Base-by-base conservation (phyloP, 2,888 invertebrate genomes). In the Loripinus fragilis region DNA sequence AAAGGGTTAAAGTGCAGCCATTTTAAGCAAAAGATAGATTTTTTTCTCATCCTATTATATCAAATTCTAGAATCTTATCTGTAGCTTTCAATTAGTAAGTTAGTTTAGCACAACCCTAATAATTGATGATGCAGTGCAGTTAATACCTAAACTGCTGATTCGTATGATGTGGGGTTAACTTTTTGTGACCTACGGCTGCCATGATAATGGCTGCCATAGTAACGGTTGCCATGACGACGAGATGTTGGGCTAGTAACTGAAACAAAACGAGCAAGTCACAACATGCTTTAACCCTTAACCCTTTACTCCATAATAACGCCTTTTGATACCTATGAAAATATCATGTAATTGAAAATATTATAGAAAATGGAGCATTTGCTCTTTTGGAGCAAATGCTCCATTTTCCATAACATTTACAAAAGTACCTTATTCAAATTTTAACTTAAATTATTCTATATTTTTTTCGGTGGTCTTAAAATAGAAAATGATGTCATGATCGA, bases 111-210 rank as follows among this genome's bases (percentile, higher is more conserved):
- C 33, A 60, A n/a, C n/a, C n/a, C n/a, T n/a, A 33, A 33, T 28
- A 60, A 33, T 20, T 60, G 30, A 60, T 60, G 60, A 42, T 66
- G 30, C 45, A 7, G 71, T 70, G 55, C 33, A 50, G 20, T 25
- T n/a, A 52, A 72, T 89, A 90, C 89, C 90, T 90, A 90, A 65
- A 90, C 89, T 65, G 87, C 77, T 15, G 89, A 89, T 67, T 90
- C 89, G 78, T 81, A 88, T 20, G 89, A 88, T 20, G 76, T 72
- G 15, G 88, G 86, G 78, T 90, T 89, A 69, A 88, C 81, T 76
- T 85, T 80, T 38, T 78, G 70, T 38, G 68, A 64, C 74, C 80
- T 78, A 73, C 86, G 83, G 77, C 82, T 73, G 67, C 79, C 74
- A 52, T 75, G 77, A 65, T 79, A 3, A 45, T 45, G 60, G 60